Base-by-base conservation (phyloP, 2,113 vertebrate species). In the Grammomys surdaster region DNA sequence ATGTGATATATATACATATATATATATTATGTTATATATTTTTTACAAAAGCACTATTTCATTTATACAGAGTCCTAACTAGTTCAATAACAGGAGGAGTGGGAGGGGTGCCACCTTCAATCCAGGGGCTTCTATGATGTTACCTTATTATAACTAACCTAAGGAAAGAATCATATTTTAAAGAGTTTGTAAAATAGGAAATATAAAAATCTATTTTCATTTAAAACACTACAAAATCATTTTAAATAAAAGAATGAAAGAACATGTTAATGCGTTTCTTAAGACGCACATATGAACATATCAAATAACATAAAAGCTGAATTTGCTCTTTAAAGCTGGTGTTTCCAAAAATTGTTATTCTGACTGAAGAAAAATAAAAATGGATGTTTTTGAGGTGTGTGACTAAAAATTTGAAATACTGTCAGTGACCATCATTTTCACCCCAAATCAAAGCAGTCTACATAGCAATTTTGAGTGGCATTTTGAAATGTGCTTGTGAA, bases 21-120 rank as follows among this genome's bases (percentile, higher is more conserved):
- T 28, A 7, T 76, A 13, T 28, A 33, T 33, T 69, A 69, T 51
- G 13, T 51, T 28, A 14, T 26, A 16, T 77, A 14, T 16, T 72
- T 94, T 93, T 98, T 98, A 98, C 98, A 97, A 99, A 99, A 98
- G 89, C 97, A 98, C 93, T 97, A 97, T 91, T 98, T 99, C 99
- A 99, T 99, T 99, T 97, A 97, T 97, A 98, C 96, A 98, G 98
- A 98, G 97, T 98, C 98, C 98, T 98, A 97, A 98, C 98, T 97
- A 98, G 94, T 93, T 98, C 31, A 97, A 96, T 2, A 92, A 97
- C n/a, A 93, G 85, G 26, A 95, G 60, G 84, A 94, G 22, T 76
- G 90, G 96, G 86, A 97, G 56, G 96, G 81, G 93, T 87, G 95
- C 85, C 36, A 96, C 96, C 97, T 97, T 97, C 94, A 98, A 98